Percentiles rank a stretch among this genome's conserved stretches.
phyloP scores from a whole-genome alignment of 2,888 invertebrate species.

The Cosmorhoe ocellata region DNA sequence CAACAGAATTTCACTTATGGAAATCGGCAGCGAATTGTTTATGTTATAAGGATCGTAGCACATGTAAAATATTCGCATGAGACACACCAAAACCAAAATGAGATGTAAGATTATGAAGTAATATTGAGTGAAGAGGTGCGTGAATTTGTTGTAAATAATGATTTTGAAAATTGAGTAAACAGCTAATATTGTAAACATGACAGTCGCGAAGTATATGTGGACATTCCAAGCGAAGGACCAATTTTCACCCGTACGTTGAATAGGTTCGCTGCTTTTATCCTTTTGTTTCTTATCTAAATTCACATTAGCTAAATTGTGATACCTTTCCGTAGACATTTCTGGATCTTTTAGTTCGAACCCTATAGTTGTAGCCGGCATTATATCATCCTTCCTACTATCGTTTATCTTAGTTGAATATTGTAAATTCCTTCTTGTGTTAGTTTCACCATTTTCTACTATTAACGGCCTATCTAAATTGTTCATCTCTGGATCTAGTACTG shows the following conservation, averaged over 20 bases:
- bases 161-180: constrained; percentile 93
- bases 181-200: constrained; percentile 91
- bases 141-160: constrained; percentile 92
- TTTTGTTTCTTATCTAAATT: constrained; percentile 79
- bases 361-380: constrained; percentile 70
- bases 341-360: constrained; percentile 75
- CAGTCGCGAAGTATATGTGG: constrained; percentile 93
- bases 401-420: constrained; percentile 75
- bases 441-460: constrained; percentile 72
- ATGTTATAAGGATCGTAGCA: constrained; percentile 96
- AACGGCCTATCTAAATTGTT: constrained; percentile 78
- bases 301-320: constrained; percentile 83
- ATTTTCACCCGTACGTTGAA: constrained; percentile 81
- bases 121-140: constrained; percentile 92
- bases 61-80: constrained; percentile 91
- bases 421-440: constrained; percentile 75
- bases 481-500: constrained; percentile 78
- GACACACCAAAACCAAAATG: constrained; percentile 91
- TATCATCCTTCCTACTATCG: constrained; percentile 66
- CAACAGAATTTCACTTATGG: constrained; percentile 90
- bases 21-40: constrained; percentile 89
- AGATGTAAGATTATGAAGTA: constrained; percentile 94
- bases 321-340: constrained; percentile 79
- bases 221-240: constrained; percentile 96
- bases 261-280: constrained; percentile 65